Evolutionary conservation across 2,888 invertebrate genomes (phyloP).

Genomic region (Dicycla oo): DNA sequence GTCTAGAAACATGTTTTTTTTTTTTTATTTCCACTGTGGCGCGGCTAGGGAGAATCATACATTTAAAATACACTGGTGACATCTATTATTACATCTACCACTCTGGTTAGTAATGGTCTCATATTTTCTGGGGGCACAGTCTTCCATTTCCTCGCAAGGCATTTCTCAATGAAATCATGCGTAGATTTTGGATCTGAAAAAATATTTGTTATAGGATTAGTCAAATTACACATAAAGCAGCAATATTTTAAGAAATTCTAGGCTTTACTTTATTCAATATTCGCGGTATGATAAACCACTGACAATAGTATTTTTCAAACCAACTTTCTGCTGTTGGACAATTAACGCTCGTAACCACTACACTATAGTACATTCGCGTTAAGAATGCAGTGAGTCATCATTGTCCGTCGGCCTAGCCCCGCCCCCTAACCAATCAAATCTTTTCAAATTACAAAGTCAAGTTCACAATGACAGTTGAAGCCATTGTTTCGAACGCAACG

Average conservation of each 20-base stretch:
- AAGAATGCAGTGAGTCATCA: too few relatives aligned
- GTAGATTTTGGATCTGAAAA: constrained; percentile 74
- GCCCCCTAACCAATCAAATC: too few relatives aligned
- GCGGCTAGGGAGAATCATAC: too few relatives aligned
- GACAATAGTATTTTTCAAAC: not conserved
- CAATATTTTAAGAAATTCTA: not conserved
- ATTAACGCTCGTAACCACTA: too few relatives aligned
- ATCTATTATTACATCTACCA: constrained; percentile 83
- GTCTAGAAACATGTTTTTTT: too few relatives aligned
- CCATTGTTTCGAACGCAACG: too few relatives aligned
- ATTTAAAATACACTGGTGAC: constrained; percentile 76
- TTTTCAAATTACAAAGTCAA: too few relatives aligned
- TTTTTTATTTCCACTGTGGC: too few relatives aligned
- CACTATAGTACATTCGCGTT: too few relatives aligned
- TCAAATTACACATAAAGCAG: not conserved
- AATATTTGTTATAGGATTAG: not conserved
- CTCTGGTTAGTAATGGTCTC: constrained; percentile 81
- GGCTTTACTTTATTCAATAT: not conserved
- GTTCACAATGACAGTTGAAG: too few relatives aligned
- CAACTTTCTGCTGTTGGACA: not conserved
- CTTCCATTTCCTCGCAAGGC: constrained; percentile 82
- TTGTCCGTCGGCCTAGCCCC: too few relatives aligned
- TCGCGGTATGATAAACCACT: not conserved
- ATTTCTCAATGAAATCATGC: constrained; percentile 81
- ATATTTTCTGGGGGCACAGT: constrained; percentile 79